Evolutionary conservation across 2,888 invertebrate genomes (phyloP).

Genomic region (Agriopis leucophaearia): DNA sequence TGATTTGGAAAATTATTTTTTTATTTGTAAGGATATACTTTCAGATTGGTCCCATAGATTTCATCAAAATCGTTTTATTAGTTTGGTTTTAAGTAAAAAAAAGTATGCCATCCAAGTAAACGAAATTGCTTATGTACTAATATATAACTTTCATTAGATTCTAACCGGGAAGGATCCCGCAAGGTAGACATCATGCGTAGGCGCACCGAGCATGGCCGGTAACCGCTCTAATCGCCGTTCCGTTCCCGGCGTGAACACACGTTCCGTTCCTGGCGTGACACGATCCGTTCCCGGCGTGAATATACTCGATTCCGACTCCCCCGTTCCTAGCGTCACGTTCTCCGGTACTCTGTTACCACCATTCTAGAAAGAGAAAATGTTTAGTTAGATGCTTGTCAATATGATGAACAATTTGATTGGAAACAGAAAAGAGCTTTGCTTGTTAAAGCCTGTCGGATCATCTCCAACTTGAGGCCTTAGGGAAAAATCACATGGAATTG

Average conservation of each 20-base stretch:
- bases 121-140: too few relatives aligned
- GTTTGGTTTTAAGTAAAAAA: too few relatives aligned
- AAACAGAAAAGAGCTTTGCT: not conserved
- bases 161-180: conserved; percentile 91
- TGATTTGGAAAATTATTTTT: too few relatives aligned
- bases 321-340: conserved; percentile 45
- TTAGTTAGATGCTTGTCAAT: not conserved
- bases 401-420: not conserved
- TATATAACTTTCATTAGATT: not conserved
- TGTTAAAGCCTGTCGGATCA: not conserved
- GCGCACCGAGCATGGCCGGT: conserved; percentile 80
- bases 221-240: conserved; percentile 77
- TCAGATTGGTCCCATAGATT: too few relatives aligned
- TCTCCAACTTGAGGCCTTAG: too few relatives aligned
- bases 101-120: too few relatives aligned
- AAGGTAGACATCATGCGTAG: conserved; percentile 91
- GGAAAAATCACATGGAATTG: not conserved
- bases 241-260: conserved; percentile 73
- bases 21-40: too few relatives aligned
- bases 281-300: conserved; percentile 70
- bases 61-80: too few relatives aligned
- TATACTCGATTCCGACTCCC: conserved; percentile 53
- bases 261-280: conserved; percentile 48
- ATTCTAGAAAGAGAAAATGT: conserved; percentile 51
- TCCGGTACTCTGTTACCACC: conserved; percentile 57